Evolutionary conservation across 2,888 invertebrate species (phyloP), one percentile per base, ranked within the genome.

Genomic region (Sisyra terminalis): DNA sequence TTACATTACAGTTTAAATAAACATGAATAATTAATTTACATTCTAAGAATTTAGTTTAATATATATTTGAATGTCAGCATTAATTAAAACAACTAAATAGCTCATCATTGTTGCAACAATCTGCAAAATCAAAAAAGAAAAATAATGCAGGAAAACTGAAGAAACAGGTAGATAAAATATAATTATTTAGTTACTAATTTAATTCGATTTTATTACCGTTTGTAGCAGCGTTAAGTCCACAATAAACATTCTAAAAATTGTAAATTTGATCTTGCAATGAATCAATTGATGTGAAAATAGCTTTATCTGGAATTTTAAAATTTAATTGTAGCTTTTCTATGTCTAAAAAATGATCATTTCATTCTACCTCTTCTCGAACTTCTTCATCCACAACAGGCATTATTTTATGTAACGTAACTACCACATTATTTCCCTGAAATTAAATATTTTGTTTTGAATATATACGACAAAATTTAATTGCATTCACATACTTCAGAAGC

Each of bases 241-340:
- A 10, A 43, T 45, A 29, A 52, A 48, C 13, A 52, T 38, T 38
- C 48, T 47, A 37, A 44, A 48, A 38, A 50, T 43, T 31, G 49
- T 49, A 34, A 49, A 50, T 17, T 39, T 43, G 14, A 50, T 45
- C 40, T 46, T 46, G 34, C 49, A 44, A 24, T 51, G 50, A 9
- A 50, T 39, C 13, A 50, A 17, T 43, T 50, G 51, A n/a, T 47
- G 45, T n/a, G 50, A 51, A 45, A 52, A 52, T 29, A 42, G 44
- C 29, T 46, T 36, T 17, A 52, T 17, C 52, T 52, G 31, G 40
- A 50, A 48, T 13, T n/a, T 10, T 38, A n/a, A 35, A 15, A 24
- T 24, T 24, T 5, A 24, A 24, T 24, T 5, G 7, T 5, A 24
- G 24, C 24, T 5, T 5, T 24, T 24, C 7, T 24, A 24, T 24